Conservation (phyloP, 1,140 invertebrate genomes). For the Tetramorium parvispinum region DNA sequence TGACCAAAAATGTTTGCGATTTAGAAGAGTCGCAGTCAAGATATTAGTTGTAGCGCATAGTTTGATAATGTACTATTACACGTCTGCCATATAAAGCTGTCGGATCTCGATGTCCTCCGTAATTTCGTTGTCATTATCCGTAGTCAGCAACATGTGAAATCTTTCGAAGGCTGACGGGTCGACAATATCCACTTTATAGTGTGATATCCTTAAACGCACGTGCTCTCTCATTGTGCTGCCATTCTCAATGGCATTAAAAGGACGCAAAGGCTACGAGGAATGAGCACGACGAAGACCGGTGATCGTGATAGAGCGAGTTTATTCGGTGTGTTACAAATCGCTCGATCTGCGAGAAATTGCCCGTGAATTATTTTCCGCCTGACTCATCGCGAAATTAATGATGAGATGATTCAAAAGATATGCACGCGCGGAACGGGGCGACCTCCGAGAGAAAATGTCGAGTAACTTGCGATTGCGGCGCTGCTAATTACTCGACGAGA, state of each 20-base stretch:
- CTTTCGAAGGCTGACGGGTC: constrained; percentile 30
- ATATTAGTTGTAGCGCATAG: background rate
- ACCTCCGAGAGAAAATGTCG: constrained; percentile 20
- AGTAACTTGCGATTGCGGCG: constrained; percentile 6
- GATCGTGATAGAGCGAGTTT: constrained; percentile 61
- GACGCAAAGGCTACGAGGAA: constrained; percentile 28
- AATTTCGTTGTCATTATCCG: constrained; percentile 36
- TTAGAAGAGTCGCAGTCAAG: background rate
- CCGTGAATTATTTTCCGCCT: constrained; percentile 33
- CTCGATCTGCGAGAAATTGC: background rate
- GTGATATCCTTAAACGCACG: constrained; percentile 24
- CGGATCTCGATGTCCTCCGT: background rate
- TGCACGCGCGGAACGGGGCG: background rate
- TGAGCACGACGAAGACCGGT: background rate
- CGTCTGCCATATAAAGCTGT: background rate
- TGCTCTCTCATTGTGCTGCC: constrained; percentile 29
- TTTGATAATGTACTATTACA: background rate
- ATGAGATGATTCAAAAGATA: background rate
- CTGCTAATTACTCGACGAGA: background rate
- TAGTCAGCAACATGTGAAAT: constrained; percentile 23
- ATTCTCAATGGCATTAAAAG: constrained; percentile 66
- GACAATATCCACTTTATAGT: background rate
- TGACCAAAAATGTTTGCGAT: background rate
- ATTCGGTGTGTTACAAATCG: constrained; percentile 39
- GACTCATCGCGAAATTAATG: constrained; percentile 24